phyloP scores from a whole-genome alignment of 2,888 invertebrate genomes.

The Diarsia dahlii region DNA sequence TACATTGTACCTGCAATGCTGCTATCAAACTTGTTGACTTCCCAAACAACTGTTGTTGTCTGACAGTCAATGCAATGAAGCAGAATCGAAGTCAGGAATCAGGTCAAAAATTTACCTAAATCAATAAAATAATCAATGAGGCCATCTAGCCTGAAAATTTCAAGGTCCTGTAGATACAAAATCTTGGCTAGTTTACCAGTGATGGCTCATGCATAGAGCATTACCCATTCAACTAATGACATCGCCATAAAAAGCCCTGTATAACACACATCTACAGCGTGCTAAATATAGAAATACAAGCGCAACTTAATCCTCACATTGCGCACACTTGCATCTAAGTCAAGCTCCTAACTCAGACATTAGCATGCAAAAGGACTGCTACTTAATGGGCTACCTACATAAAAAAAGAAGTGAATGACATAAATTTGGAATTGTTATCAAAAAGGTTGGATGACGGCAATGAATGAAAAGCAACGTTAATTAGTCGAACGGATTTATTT shows the following conservation, averaged over 20 bases:
- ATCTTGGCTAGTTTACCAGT: not conserved
- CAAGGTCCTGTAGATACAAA: not conserved
- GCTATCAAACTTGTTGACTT: not conserved
- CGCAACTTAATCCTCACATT: conserved; percentile 51
- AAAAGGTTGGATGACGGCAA: conserved; percentile 80
- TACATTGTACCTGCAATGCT: not conserved
- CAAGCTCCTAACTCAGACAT: conserved; percentile 63
- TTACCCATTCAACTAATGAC: conserved; percentile 14
- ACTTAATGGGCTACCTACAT: conserved; percentile 66
- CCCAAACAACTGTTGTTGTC: not conserved
- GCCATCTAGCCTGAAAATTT: not conserved
- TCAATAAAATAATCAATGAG: not conserved
- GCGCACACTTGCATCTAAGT: conserved; percentile 41
- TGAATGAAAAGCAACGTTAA: conserved; percentile 88
- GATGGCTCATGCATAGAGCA: not conserved
- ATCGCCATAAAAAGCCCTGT: conserved; percentile 30
- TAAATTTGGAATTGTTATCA: conserved; percentile 74
- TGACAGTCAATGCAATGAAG: not conserved
- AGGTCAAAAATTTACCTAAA: not conserved
- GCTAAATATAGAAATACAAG: conserved; percentile 45
- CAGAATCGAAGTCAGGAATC: not conserved
- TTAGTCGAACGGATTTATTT: conserved; percentile 84
- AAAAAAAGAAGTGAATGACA: conserved; percentile 90
- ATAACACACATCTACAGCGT: conserved; percentile 55
- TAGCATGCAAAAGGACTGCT: conserved; percentile 89